Evolutionary conservation across 1,140 invertebrate species (phyloP), one percentile per base, ranked within the genome.

Genomic region (Apocrypta bakeri): DNA sequence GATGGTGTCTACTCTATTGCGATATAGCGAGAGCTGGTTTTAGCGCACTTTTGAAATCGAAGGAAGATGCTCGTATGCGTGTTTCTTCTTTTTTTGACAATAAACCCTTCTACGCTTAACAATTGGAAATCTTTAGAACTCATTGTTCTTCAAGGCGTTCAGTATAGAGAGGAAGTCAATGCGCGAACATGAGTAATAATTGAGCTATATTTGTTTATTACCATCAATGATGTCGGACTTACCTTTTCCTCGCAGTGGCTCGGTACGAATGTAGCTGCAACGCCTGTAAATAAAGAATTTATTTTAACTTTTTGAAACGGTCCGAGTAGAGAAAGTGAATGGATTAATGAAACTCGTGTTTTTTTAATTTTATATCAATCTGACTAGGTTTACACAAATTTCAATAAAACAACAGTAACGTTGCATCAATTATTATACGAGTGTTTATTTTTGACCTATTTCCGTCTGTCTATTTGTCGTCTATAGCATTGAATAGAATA

Each of bases 241-340:
- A 90, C 90, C 87, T 88, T 86, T 86, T 86, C 80, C 79, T 88
- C 85, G 79, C 88, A 90, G 83, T 85, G 84, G 75, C 87, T 85
- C 72, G 88, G 87, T 83, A 86, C 85, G 74, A 90, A 87, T 68
- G 84, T 87, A 86, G 85, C 85, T 73, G 83, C 85, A 84, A 88
- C 82, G 87, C 89, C 90, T 90, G 85, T 31, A 90, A 88, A 66
- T 84, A 69, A 12, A 74, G 11, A 72, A 4, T 37, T 37, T 37
- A 9, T 9, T 37, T 37, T n/a, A n/a, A n/a, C n/a, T n/a, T n/a
- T n/a, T n/a, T n/a, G n/a, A n/a, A n/a, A n/a, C n/a, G n/a, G n/a
- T n/a, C n/a, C n/a, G n/a, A n/a, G n/a, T n/a, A n/a, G n/a, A n/a
- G n/a, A 48, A 48, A 48, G 42, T 48, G n/a, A n/a, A 2, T 48